Base-by-base conservation (phyloP, 2,113 vertebrate species). In the Suricata suricatta region DNA sequence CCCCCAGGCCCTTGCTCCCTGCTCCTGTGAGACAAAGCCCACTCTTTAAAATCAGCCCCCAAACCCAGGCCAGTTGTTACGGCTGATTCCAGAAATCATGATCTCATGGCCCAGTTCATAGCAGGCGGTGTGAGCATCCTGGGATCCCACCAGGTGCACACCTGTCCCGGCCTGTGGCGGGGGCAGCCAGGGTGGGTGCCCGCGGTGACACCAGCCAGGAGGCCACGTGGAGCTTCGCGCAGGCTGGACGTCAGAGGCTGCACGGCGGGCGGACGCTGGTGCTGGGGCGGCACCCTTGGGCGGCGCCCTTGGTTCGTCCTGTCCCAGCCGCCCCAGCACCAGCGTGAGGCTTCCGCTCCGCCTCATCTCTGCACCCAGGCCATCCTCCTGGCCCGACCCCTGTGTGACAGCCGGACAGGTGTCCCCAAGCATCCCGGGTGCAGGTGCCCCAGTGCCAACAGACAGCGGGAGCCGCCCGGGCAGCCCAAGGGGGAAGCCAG, bases 71-170 rank as follows among this genome's bases (percentile, higher is more conserved):
- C 98, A 99, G 99, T 99, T 99, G 98, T 98, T 99, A 99, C 98
- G 98, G 99, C 99, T 99, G 99, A 99, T 98, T 99, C 98, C 98
- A 95, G 98, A 99, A 99, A 99, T 99, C 99, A 99, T 99, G 99
- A 99, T 99, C 99, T 98, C 98, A 98, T 98, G 98, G 98, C 96
- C 97, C 97, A 98, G 99, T 99, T 99, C 99, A 99, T 99, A 99
- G 98, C 98, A 99, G 98, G 99, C 99, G 99, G 99, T 99, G 98
- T 99, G 99, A 99, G 99, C 98, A 99, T 99, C 99, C 99, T 99
- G 99, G 99, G 99, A 99, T 99, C 99, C 99, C 99, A 99, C 99
- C 98, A 97, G 98, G 99, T 98, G 98, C 98, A 98, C 98, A 98
- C 99, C 98, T 99, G 98, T 98, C 99, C 57, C 11, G 25, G 14